These are phyloP conservation scores for Carassius carassius DNA, from an alignment of 2,113 vertebrate species.

Conservation along the genomic window DNA sequence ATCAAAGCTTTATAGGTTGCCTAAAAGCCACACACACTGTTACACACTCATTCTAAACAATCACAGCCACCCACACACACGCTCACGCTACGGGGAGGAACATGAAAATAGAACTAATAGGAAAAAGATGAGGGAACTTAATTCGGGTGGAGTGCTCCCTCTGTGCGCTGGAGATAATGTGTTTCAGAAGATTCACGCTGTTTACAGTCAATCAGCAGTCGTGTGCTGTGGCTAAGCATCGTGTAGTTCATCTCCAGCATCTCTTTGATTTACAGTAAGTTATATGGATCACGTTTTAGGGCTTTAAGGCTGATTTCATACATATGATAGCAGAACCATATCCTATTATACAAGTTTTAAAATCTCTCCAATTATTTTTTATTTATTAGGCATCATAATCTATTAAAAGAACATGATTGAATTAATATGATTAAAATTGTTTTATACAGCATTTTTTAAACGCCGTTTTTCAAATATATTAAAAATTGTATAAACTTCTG, in stretches of 20 bases:
- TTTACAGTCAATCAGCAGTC: slow-evolving; percentile 47
- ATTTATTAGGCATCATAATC: too few species aligned
- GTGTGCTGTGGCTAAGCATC: slow-evolving; percentile 40
- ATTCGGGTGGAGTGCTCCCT: slow-evolving; percentile 42
- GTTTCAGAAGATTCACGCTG: slow-evolving; percentile 44
- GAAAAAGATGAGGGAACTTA: slow-evolving; percentile 73
- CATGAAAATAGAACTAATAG: slow-evolving; percentile 73
- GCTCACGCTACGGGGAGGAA: slow-evolving; percentile 55
- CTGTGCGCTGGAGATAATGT: slow-evolving; percentile 56
- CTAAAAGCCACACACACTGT: slow-evolving; percentile 53
- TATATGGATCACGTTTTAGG: slow-evolving; percentile 18
- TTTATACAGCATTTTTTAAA: too few species aligned
- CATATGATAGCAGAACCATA: background rate
- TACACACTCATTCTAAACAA: slow-evolving; percentile 61
- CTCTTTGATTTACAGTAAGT: slow-evolving; percentile 42
- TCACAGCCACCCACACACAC: slow-evolving; percentile 63
- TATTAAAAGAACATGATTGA: too few species aligned
- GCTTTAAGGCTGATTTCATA: background rate
- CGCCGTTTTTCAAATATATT: too few species aligned
- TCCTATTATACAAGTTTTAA: background rate
- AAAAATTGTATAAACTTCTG: too few species aligned
- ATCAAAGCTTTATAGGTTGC: slow-evolving; percentile 47
- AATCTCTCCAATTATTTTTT: background rate
- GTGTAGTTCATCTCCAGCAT: slow-evolving; percentile 34
- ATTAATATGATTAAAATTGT: too few species aligned